Conservation (phyloP, 2,797 vertebrate genomes). For the Parambassis ranga region DNA sequence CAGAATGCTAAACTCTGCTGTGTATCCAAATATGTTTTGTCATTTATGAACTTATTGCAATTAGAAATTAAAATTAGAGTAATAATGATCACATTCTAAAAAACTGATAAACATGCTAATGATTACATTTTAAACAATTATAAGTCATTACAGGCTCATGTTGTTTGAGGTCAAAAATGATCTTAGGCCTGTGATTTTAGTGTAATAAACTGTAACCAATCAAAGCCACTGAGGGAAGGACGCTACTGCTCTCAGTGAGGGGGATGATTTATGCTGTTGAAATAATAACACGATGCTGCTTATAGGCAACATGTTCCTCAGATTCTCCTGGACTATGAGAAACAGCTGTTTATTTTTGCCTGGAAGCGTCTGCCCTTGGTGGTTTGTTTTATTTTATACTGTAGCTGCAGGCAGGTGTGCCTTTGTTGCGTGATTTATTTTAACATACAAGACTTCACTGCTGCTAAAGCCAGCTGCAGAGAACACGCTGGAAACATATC, state of each 20-base stretch:
- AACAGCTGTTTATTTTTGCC: constrained; percentile 61
- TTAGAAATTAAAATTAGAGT: no score
- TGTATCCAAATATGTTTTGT: no score
- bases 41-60: no score
- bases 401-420: constrained; percentile 36
- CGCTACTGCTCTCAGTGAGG: not conserved
- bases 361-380: constrained; percentile 51
- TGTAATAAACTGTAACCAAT: not conserved
- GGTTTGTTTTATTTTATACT: constrained; percentile 32
- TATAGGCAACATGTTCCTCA: constrained; percentile 36
- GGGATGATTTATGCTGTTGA: constrained; percentile 55
- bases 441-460: constrained; percentile 41
- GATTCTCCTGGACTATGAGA: constrained; percentile 42
- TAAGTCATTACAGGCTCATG: not conserved
- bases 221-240: not conserved
- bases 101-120: no score
- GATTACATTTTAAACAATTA: no score
- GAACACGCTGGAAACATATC: constrained; percentile 23
- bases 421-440: constrained; percentile 61
- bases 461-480: constrained; percentile 27
- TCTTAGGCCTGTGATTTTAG: not conserved
- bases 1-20: no score
- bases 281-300: constrained; percentile 27
- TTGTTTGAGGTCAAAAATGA: not conserved
- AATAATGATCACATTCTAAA: no score